Conservation (phyloP, 2,888 invertebrate species). For the Nomada lathburiana region DNA sequence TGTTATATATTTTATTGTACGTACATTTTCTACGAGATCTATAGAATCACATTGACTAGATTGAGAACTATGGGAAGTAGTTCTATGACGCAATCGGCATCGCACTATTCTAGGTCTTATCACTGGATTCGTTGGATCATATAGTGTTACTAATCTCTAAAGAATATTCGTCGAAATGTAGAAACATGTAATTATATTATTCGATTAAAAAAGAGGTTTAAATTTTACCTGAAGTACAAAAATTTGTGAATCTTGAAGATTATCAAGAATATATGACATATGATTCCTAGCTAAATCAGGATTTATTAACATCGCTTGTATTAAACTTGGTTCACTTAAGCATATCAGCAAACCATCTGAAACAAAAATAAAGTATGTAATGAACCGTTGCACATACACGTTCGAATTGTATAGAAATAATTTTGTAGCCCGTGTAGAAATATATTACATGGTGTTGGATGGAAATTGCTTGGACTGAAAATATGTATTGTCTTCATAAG, state of each 20-base stretch:
- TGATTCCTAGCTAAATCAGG: slow-evolving; percentile 83
- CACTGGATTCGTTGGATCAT: slow-evolving; percentile 88
- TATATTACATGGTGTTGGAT: slow-evolving; percentile 71
- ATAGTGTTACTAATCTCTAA: slow-evolving; percentile 85
- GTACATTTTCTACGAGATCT: slow-evolving; percentile 82
- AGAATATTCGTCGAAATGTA: slow-evolving; percentile 21
- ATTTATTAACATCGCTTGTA: slow-evolving; percentile 85
- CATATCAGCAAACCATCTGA: slow-evolving; percentile 85
- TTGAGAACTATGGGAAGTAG: slow-evolving; percentile 84
- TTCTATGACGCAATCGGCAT: slow-evolving; percentile 79
- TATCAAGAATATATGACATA: slow-evolving; percentile 85
- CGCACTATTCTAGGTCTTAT: slow-evolving; percentile 84
- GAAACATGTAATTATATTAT: background rate
- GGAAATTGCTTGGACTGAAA: slow-evolving; percentile 66
- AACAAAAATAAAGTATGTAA: slow-evolving; percentile 70
- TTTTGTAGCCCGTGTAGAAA: slow-evolving; percentile 1
- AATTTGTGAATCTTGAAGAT: slow-evolving; percentile 85
- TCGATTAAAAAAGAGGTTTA: background rate
- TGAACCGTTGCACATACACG: background rate
- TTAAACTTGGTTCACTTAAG: slow-evolving; percentile 83
- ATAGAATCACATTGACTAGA: slow-evolving; percentile 85
- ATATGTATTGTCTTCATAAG: slow-evolving; percentile 84
- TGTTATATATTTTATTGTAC: slow-evolving; percentile 42
- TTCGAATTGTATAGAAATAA: background rate
- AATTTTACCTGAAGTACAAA: slow-evolving; percentile 86